Base-by-base conservation (phyloP, 2,797 vertebrate genomes). In the Moxostoma hubbsi region DNA sequence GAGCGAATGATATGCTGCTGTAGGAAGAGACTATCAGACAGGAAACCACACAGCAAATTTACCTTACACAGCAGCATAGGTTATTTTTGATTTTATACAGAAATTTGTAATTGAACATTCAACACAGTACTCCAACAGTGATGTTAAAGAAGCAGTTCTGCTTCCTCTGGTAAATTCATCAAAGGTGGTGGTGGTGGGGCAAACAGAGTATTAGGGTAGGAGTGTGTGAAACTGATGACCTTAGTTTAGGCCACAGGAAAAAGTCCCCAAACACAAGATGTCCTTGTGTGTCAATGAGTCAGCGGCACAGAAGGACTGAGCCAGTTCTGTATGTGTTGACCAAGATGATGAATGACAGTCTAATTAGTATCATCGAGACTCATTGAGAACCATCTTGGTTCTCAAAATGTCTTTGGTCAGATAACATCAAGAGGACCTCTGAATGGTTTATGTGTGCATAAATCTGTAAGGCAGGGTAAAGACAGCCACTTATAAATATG, bases 271-370 rank as follows among this genome's bases (percentile, higher is more conserved):
- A 64, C 50, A 71, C 59, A 71, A 6, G 59, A 55, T 0, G 43
- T 49, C 77, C 68, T 79, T 72, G 58, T 79, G 76, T 49, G 9
- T 9, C 9, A 36, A n/a, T 62, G 5, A 43, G 24, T 11, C 59
- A 12, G 24, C 7, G 24, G 24, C 59, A 62, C 24, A 62, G 11
- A 7, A 62, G 24, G 59, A 62, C 24, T 55, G 76, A 63, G 13
- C 15, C 11, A 63, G 15, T 54, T 49, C 55, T 62, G 45, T 53
- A 61, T 58, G 57, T 11, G 2, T 47, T 55, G 0, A 51, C 49
- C 67, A 54, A 57, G 49, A 79, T 72, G 50, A 79, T 79, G 51
- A 79, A 79, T 49, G 67, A 16, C 46, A n/a, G 74, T 50, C 46
- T 12, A 79, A 79, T 79, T 64, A 79, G 61, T 61, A 68, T 69